Evolutionary conservation across 2,113 vertebrate genomes (phyloP).

Genomic region (Archilochus colubris): DNA sequence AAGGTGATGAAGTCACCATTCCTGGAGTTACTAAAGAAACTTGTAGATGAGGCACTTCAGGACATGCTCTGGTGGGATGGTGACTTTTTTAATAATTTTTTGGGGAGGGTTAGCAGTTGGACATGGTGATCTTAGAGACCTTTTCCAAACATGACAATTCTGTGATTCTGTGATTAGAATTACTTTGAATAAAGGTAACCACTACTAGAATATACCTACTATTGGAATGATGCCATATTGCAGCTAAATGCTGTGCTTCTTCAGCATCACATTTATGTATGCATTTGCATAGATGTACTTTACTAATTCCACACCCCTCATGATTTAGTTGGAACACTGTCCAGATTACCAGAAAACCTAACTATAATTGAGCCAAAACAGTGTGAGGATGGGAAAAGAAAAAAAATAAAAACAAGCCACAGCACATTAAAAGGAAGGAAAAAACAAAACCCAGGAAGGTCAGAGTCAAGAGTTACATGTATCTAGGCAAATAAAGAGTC

Average conservation of each 20-base stretch:
- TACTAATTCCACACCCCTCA: neutral
- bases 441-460: neutral
- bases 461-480: constrained; percentile 3
- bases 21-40: no score
- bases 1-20: no score
- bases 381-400: neutral
- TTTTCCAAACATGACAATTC: no score
- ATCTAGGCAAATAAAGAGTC: constrained; percentile 6
- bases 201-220: neutral
- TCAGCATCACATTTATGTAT: neutral
- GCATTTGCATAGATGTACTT: neutral
- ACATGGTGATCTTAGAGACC: no score
- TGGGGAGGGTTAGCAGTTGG: no score
- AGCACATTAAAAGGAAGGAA: neutral
- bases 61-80: no score
- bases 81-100: no score
- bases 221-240: neutral
- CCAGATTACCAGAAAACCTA: neutral
- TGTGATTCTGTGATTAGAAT: no score
- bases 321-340: neutral
- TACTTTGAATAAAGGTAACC: neutral
- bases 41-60: no score
- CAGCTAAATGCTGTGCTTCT: neutral
- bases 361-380: neutral
- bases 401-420: neutral